Evolutionary conservation across 2,797 vertebrate species (phyloP).

Genomic region (Paratrypauchen microcephalus): DNA sequence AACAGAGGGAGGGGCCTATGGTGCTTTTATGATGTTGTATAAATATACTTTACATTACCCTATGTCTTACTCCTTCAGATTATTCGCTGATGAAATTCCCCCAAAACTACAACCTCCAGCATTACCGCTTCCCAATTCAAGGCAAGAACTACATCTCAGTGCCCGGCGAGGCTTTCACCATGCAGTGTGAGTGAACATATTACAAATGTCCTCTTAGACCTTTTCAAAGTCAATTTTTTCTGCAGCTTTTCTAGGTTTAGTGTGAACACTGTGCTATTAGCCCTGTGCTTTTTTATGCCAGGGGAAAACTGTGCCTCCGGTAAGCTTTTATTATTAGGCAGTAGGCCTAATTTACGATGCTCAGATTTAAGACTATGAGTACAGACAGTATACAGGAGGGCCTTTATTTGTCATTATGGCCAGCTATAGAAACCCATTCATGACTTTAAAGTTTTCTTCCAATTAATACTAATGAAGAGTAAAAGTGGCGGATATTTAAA

Average conservation of each 20-base stretch:
- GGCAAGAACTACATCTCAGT: constrained; percentile 92
- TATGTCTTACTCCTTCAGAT: constrained; percentile 74
- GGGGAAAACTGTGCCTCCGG: constrained; percentile 53
- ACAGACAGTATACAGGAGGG: constrained; percentile 50
- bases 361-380: constrained; percentile 54
- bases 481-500: constrained; percentile 26
- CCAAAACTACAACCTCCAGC: constrained; percentile 73
- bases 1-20: no score
- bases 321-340: constrained; percentile 54
- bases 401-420: constrained; percentile 63
- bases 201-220: constrained; percentile 15
- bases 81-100: constrained; percentile 87
- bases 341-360: constrained; percentile 62
- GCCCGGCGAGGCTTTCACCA: constrained; percentile 85
- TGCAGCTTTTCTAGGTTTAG: constrained; percentile 26
- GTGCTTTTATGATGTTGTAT: no score
- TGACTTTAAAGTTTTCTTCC: constrained; percentile 65
- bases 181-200: constrained; percentile 80
- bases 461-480: constrained; percentile 57
- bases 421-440: constrained; percentile 55
- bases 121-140: constrained; percentile 88
- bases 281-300: constrained; percentile 48
- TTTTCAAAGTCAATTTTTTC: constrained; percentile 20
- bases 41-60: constrained; percentile 13
- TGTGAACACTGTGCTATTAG: constrained; percentile 44